Conservation (phyloP, 2,888 invertebrate genomes). For the Lochmaea crataegi region DNA sequence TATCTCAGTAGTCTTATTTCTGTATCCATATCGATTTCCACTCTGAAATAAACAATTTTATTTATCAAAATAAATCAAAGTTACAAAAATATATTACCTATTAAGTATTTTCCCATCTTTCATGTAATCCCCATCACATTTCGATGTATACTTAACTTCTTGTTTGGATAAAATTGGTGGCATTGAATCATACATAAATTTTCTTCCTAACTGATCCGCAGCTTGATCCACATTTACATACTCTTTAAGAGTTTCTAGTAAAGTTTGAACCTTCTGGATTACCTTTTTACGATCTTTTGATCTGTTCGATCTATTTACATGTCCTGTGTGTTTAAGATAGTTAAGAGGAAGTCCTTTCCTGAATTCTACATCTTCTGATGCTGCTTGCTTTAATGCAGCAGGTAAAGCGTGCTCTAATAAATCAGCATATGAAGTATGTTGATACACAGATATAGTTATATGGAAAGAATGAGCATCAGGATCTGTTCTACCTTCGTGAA, state of each 20-base stretch:
- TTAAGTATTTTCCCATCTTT: slow-evolving; percentile 73
- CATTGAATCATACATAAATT: slow-evolving; percentile 86
- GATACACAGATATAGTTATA: slow-evolving; percentile 92
- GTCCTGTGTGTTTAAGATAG: slow-evolving; percentile 80
- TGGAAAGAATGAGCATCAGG: slow-evolving; percentile 90
- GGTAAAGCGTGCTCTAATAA: slow-evolving; percentile 85
- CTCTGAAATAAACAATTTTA: slow-evolving; percentile 56
- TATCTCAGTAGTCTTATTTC: slow-evolving; percentile 71
- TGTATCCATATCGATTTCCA: slow-evolving; percentile 74
- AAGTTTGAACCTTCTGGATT: slow-evolving; percentile 66
- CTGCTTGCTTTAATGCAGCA: slow-evolving; percentile 78
- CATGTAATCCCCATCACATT: slow-evolving; percentile 79
- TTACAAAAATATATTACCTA: slow-evolving; percentile 53
- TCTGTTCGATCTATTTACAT: slow-evolving; percentile 71
- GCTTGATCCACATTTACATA: slow-evolving; percentile 80
- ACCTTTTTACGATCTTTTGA: slow-evolving; percentile 66
- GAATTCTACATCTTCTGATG: slow-evolving; percentile 76
- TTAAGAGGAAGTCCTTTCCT: slow-evolving; percentile 80
- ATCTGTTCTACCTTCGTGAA: slow-evolving; percentile 86
- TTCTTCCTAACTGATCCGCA: slow-evolving; percentile 87
- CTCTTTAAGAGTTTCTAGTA: slow-evolving; percentile 72
- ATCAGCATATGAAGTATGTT: slow-evolving; percentile 91
- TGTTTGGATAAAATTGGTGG: slow-evolving; percentile 80
- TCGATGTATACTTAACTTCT: slow-evolving; percentile 78
- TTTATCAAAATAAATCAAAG: background rate